Percentiles rank a stretch among this genome's conserved stretches.
phyloP scores from a whole-genome alignment of 2,113 vertebrate genomes.

The Tinamus guttatus region DNA sequence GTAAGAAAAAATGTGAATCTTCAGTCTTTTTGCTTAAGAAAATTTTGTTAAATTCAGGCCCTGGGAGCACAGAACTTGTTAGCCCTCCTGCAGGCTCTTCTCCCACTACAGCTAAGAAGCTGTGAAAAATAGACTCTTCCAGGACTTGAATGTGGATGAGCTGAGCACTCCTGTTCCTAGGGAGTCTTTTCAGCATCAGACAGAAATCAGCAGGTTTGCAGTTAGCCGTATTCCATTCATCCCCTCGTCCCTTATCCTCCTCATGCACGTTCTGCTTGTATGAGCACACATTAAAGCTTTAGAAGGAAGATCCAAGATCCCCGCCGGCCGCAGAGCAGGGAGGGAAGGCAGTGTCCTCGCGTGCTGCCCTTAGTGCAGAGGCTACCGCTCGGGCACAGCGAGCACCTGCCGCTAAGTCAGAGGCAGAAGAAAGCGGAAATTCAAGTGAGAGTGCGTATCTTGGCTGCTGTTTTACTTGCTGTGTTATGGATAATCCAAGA shows the following conservation, averaged over 20 bases:
- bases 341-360: conserved; percentile 10
- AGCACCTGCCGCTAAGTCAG: not conserved
- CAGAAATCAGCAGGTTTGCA: conserved; percentile 29
- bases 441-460: not conserved
- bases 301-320: conserved; percentile 58
- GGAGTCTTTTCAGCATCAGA: conserved; percentile 44
- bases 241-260: conserved; percentile 6
- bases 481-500: not conserved
- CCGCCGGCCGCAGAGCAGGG: not conserved
- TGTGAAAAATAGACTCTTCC: conserved; percentile 52
- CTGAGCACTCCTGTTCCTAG: conserved; percentile 15
- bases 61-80: conserved; percentile 39
- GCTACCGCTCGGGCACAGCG: not conserved
- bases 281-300: conserved; percentile 13
- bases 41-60: conserved; percentile 26
- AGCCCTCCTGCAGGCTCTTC: conserved; percentile 38
- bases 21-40: not conserved
- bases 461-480: not conserved
- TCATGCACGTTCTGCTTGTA: conserved; percentile 39
- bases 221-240: conserved; percentile 8
- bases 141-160: conserved; percentile 47
- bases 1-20: not conserved
- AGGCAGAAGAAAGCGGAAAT: not conserved
- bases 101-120: not conserved
- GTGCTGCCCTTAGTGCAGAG: not conserved